These are phyloP conservation scores for Adelges cooleyi DNA, from an alignment of 1,140 invertebrate species.

Conservation along the genomic window DNA sequence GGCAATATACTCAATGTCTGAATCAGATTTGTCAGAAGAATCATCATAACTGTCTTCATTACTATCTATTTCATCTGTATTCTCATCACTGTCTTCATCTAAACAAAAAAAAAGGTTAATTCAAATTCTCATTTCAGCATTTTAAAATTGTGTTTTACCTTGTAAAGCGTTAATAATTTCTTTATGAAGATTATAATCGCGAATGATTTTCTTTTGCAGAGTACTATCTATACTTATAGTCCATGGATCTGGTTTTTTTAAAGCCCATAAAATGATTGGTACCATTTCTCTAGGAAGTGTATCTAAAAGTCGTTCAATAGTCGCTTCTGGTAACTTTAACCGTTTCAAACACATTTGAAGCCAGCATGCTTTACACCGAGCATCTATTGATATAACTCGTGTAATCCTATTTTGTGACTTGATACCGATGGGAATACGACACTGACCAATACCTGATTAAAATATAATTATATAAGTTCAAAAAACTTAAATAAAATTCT, in stretches of 20 bases:
- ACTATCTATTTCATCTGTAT: not conserved
- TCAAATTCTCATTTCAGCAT: not conserved
- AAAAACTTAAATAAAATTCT: not conserved
- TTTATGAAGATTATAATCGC: slow-evolving; percentile 3
- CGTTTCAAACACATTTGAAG: slow-evolving; percentile 67
- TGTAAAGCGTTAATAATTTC: not conserved
- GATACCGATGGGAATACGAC: slow-evolving; percentile 55
- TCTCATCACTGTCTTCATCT: slow-evolving; percentile 13
- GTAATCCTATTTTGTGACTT: slow-evolving; percentile 52
- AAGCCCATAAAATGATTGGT: slow-evolving; percentile 33
- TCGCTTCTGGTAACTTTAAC: slow-evolving; percentile 51
- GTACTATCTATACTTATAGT: not conserved
- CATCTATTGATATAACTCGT: slow-evolving; percentile 13
- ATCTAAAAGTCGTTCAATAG: slow-evolving; percentile 33
- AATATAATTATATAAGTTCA: not conserved
- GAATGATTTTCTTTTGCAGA: slow-evolving; percentile 1
- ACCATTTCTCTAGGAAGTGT: slow-evolving; percentile 46
- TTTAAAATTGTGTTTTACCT: not conserved
- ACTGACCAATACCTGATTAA: slow-evolving; percentile 39
- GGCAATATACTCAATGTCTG: not conserved
- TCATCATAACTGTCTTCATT: not conserved
- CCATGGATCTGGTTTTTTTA: slow-evolving; percentile 19
- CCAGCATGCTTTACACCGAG: slow-evolving; percentile 74
- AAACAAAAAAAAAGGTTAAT: not conserved
- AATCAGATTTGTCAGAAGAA: slow-evolving; percentile 4